Conservation (phyloP, 2,797 vertebrate species). For the Crenuchus spilurus region DNA sequence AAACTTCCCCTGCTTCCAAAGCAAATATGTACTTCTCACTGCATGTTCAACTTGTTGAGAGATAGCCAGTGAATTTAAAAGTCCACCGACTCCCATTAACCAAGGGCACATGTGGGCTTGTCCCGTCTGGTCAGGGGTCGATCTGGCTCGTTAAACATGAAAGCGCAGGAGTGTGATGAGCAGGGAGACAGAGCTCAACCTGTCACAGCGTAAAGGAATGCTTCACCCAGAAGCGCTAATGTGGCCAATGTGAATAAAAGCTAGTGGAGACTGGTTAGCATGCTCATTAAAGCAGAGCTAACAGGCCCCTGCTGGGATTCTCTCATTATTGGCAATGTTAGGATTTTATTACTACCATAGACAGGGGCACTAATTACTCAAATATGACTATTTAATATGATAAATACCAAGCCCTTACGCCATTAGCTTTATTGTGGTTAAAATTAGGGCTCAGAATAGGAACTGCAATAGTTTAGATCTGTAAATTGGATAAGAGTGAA, state of each 20-base stretch:
- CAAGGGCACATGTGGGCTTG: background rate
- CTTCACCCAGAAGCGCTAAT: slow-evolving; percentile 18
- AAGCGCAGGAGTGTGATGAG: slow-evolving; percentile 19
- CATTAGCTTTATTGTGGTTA: background rate
- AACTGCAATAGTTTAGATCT: too few species aligned
- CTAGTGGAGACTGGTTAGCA: slow-evolving; percentile 1
- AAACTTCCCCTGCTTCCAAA: slow-evolving; percentile 3
- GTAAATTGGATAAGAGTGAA: too few species aligned
- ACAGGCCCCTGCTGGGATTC: background rate
- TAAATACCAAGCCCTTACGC: background rate
- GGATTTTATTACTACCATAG: background rate
- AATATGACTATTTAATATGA: background rate
- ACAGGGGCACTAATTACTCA: background rate
- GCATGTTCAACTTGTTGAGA: background rate
- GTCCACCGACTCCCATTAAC: background rate
- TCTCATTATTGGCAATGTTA: background rate
- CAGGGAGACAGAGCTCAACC: slow-evolving; percentile 31
- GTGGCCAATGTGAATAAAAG: background rate
- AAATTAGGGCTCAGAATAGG: background rate
- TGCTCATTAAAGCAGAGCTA: background rate
- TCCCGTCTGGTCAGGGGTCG: slow-evolving; percentile 34
- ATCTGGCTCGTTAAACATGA: slow-evolving; percentile 39
- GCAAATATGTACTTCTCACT: slow-evolving; percentile 2
- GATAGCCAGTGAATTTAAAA: background rate
- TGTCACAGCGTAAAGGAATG: slow-evolving; percentile 29